Conservation (phyloP, 1,140 invertebrate genomes). For the Microplitis demolitor region DNA sequence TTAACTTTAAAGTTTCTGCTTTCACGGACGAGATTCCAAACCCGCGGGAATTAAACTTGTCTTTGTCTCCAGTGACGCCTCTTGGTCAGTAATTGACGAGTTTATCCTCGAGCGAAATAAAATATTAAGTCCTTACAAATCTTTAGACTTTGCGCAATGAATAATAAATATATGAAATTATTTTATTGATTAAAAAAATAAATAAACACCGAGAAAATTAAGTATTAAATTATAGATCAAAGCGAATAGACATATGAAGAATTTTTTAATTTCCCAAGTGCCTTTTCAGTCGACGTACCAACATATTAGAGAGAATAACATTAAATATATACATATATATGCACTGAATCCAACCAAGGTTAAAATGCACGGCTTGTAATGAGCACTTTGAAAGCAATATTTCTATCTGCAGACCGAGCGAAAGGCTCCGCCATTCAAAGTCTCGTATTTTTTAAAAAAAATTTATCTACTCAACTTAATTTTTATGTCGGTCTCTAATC, state of each 20-base stretch:
- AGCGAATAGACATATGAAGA: background rate
- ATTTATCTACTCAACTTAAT: background rate
- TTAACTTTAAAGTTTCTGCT: slow-evolving; percentile 30
- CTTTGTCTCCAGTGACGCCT: background rate
- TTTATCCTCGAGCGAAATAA: background rate
- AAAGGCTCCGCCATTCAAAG: slow-evolving; percentile 1
- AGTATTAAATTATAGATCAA: background rate
- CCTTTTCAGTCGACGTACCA: background rate
- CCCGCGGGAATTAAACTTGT: slow-evolving; percentile 31
- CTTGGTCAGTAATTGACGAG: background rate
- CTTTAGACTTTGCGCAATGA: too few relatives aligned
- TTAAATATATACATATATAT: too few relatives aligned
- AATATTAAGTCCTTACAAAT: background rate
- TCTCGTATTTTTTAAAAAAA: slow-evolving; percentile 20
- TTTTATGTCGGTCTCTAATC: too few relatives aligned
- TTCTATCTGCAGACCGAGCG: background rate
- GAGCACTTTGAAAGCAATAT: slow-evolving; percentile 5
- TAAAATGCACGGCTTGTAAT: slow-evolving; percentile 16
- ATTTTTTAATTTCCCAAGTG: slow-evolving; percentile 6
- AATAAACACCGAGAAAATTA: background rate
- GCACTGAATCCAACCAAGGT: slow-evolving; percentile 17
- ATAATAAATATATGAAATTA: too few relatives aligned
- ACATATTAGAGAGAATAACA: slow-evolving; percentile 16
- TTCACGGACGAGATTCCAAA: slow-evolving; percentile 16
- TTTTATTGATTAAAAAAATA: too few relatives aligned